Conservation (phyloP, 2,113 vertebrate species). For the Bostrychus sinensis region DNA sequence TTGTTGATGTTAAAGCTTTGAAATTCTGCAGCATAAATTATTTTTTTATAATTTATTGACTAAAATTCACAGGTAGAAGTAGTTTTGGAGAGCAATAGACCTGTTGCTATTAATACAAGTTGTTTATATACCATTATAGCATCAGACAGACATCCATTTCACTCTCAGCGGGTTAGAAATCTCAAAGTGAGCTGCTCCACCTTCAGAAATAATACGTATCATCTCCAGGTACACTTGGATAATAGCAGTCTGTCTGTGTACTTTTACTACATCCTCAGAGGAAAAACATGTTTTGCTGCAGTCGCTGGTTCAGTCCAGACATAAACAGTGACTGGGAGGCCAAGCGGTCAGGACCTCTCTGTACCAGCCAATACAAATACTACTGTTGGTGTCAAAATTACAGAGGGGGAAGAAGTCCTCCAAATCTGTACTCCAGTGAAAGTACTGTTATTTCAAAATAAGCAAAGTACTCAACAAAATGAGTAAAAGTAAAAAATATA, state of each 20-base stretch:
- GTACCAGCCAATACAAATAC: not conserved
- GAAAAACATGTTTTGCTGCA: slow-evolving; percentile 66
- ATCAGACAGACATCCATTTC: not conserved
- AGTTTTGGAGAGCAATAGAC: no score
- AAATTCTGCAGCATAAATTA: no score
- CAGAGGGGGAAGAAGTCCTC: not conserved
- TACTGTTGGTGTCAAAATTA: not conserved
- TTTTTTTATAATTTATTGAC: no score
- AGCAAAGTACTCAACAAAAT: no score
- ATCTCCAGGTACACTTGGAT: slow-evolving; percentile 38
- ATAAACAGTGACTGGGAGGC: slow-evolving; percentile 50
- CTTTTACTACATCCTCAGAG: slow-evolving; percentile 19
- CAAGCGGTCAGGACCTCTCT: slow-evolving; percentile 7
- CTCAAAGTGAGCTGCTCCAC: slow-evolving; percentile 16
- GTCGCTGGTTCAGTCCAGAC: slow-evolving; percentile 51
- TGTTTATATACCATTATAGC: no score
- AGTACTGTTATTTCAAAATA: no score
- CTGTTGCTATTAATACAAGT: no score
- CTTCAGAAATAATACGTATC: slow-evolving; percentile 53
- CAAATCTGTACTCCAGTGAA: no score
- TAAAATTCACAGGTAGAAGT: no score
- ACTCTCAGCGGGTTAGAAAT: not conserved
- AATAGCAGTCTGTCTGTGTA: slow-evolving; percentile 42
- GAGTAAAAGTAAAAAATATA: no score
- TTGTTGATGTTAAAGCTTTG: no score